phyloP scores from a whole-genome alignment of 2,797 vertebrate genomes.

The Lacerta bilineata region DNA sequence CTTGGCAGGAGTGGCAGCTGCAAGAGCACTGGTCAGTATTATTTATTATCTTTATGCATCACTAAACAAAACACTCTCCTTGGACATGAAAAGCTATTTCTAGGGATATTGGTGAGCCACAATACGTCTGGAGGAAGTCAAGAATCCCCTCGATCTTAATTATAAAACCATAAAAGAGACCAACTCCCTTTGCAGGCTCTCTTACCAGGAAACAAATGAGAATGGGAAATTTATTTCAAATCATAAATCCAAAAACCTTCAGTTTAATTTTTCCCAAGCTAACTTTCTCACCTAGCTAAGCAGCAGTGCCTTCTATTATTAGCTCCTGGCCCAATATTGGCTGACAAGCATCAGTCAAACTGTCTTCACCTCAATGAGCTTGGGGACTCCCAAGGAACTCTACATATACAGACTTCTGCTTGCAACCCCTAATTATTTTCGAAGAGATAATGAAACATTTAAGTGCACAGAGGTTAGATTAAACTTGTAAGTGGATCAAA shows the following conservation, averaged over 20 bases:
- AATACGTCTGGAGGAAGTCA: constrained; percentile 59
- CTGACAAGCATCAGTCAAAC: constrained; percentile 78
- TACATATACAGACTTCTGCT: constrained; percentile 70
- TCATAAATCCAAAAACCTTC: constrained; percentile 77
- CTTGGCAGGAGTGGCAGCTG: constrained; percentile 54
- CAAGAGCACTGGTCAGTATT: constrained; percentile 59
- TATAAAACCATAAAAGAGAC: constrained; percentile 74
- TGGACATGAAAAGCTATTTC: constrained; percentile 46
- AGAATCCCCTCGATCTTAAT: constrained; percentile 76
- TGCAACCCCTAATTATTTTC: constrained; percentile 82
- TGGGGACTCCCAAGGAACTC: constrained; percentile 76
- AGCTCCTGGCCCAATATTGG: constrained; percentile 73
- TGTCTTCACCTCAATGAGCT: constrained; percentile 78
- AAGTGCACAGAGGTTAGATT: constrained; percentile 75
- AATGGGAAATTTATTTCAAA: constrained; percentile 75
- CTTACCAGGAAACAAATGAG: constrained; percentile 79
- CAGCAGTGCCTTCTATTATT: constrained; percentile 78
- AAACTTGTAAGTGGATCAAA: constrained; percentile 76
- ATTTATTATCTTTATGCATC: constrained; percentile 59
- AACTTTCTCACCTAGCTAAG: constrained; percentile 80
- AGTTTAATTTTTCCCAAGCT: constrained; percentile 78
- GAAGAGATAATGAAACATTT: constrained; percentile 79
- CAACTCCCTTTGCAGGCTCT: constrained; percentile 71
- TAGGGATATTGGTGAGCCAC: constrained; percentile 51
- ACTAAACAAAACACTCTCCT: constrained; percentile 63